These are phyloP conservation scores for Pinctada fucata DNA, from an alignment of 2,888 invertebrate genomes.

Conservation along the genomic window DNA sequence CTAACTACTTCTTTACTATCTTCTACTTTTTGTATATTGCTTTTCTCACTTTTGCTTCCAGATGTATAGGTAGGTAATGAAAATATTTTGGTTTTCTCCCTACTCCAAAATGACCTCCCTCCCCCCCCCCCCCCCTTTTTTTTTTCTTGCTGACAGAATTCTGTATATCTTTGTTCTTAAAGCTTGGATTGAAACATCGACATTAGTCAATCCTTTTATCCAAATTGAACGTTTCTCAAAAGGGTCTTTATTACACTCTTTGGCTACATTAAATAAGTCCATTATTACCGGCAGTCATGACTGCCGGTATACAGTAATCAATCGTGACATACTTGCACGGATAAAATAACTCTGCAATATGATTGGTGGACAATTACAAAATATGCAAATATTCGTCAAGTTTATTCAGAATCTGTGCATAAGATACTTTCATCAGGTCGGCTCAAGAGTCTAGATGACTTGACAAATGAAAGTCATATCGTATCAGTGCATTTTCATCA, in stretches of 20 bases:
- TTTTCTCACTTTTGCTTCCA: neutral
- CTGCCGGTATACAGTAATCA: too few relatives aligned
- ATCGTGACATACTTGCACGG: too few relatives aligned
- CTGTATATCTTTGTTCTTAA: slow-evolving; percentile 2
- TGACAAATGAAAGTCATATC: too few relatives aligned
- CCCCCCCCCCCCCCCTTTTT: neutral
- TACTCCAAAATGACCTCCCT: neutral
- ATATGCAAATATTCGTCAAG: too few relatives aligned
- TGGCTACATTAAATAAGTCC: neutral
- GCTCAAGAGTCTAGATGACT: too few relatives aligned
- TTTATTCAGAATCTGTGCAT: too few relatives aligned
- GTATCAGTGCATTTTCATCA: too few relatives aligned
- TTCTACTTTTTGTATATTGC: neutral
- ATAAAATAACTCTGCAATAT: too few relatives aligned
- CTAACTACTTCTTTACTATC: neutral
- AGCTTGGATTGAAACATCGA: neutral
- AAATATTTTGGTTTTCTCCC: neutral
- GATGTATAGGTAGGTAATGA: neutral
- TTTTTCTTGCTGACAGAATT: neutral
- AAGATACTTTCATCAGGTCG: too few relatives aligned
- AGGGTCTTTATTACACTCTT: neutral
- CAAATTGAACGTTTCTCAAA: neutral
- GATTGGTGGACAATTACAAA: too few relatives aligned
- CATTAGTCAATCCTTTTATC: slow-evolving; percentile 1
- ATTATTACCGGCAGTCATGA: neutral